Base-by-base conservation (phyloP, 2,797 vertebrate species). In the Poecilia picta region DNA sequence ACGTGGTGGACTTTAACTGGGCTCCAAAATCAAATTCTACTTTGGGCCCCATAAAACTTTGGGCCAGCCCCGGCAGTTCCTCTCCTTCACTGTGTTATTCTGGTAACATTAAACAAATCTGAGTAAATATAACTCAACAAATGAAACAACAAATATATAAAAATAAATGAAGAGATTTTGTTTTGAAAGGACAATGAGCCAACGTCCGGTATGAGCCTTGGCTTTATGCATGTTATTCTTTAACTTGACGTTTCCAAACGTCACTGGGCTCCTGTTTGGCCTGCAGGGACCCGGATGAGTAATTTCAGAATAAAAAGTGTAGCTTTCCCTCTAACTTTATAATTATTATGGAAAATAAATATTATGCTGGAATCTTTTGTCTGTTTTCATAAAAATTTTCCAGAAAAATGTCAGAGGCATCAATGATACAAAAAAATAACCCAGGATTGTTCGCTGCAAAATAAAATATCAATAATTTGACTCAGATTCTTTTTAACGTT, bases 221-320 rank as follows among this genome's bases (percentile, higher is more conserved):
- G 4, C 70, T 23, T 73, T 5, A 53, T 46, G 5, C 23, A 36
- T 8, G n/a, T 28, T 39, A 0, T 5, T 0, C 55, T 1, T 2
- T 45, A 74, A 5, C 73, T 91, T 90, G 57, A 90, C 12, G 64
- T 74, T 68, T 85, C 76, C 73, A 79, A 89, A 95, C 90, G 95
- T 95, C 94, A 95, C 74, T 53, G n/a, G 41, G 71, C 83, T 76
- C 55, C 86, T 43, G 78, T 81, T 75, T 81, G 82, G 84, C 77
- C 84, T 75, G 77, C 43, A 79, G 85, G 75, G 80, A 91, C 92
- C 93, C 91, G 91, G 90, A 91, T 94, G 79, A 87, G 53, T 62
- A 7, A 73, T 91, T 91, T 90, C 90, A 93, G 90, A 94, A 86
- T 90, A 90, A 93, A 87, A 77, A 47, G 39, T n/a, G 23, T 20